phyloP scores from a whole-genome alignment of 2,797 vertebrate species.

The Austrolebias charrua region DNA sequence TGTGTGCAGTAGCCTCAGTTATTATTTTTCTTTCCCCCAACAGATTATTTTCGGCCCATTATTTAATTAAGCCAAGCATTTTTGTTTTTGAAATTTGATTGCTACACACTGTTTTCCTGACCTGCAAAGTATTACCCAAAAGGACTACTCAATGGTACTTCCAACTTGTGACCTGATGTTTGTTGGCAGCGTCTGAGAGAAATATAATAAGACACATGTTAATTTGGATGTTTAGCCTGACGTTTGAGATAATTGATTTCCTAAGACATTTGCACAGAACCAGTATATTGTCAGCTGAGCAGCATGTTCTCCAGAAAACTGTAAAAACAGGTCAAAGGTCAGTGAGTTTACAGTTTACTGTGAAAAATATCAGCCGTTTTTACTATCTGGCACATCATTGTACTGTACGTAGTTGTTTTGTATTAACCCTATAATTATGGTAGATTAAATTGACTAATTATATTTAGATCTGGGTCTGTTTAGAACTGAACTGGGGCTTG shows the following conservation, averaged over 20 bases:
- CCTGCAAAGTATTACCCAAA: too few species aligned
- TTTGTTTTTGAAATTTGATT: background rate
- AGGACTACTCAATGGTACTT: conserved; percentile 28
- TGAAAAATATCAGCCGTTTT: conserved; percentile 5
- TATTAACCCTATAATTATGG: too few species aligned
- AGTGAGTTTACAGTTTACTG: conserved; percentile 21
- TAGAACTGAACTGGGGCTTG: too few species aligned
- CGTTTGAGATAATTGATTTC: conserved; percentile 35
- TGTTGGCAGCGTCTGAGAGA: conserved; percentile 37
- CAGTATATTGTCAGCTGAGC: conserved; percentile 52
- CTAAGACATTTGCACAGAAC: conserved; percentile 22
- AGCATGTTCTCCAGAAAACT: conserved; percentile 27
- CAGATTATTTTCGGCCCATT: too few species aligned
- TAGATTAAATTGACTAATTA: background rate
- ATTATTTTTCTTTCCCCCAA: too few species aligned
- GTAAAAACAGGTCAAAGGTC: conserved; percentile 43
- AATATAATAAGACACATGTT: conserved; percentile 57
- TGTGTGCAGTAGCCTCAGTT: too few species aligned
- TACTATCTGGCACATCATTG: too few species aligned
- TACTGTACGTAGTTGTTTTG: too few species aligned
- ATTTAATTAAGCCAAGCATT: too few species aligned
- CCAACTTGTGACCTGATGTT: conserved; percentile 46
- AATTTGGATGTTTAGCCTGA: conserved; percentile 38
- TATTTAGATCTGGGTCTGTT: too few species aligned
- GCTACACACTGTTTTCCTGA: too few species aligned